These are phyloP conservation scores for Desoria tigrina DNA, from an alignment of 2,888 invertebrate genomes.

Conservation along the genomic window DNA sequence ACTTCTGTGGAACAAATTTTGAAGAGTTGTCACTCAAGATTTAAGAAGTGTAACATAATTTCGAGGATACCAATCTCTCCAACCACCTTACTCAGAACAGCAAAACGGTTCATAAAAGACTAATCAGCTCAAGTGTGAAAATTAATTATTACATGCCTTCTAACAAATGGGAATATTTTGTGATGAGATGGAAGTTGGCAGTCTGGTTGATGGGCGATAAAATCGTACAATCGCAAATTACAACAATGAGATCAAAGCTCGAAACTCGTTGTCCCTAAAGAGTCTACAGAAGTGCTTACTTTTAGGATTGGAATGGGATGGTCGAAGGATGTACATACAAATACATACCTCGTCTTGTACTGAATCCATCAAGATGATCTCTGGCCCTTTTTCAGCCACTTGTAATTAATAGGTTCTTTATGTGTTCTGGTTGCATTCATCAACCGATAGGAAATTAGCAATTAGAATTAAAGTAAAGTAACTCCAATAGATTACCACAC, in stretches of 20 bases:
- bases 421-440: not conserved
- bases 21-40: slow-evolving; percentile 10
- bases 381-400: slow-evolving; percentile 1
- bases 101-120: not conserved
- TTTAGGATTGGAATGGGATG: too few species aligned
- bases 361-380: slow-evolving; percentile 3
- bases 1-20: not conserved
- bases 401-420: slow-evolving; percentile 4
- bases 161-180: not conserved
- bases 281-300: too few species aligned
- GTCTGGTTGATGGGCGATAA: too few species aligned
- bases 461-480: slow-evolving; percentile 6
- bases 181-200: too few species aligned
- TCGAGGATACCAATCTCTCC: not conserved
- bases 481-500: slow-evolving; percentile 14
- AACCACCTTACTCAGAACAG: too few species aligned
- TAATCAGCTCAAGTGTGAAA: not conserved
- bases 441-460: slow-evolving; percentile 9
- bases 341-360: too few species aligned
- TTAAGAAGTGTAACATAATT: not conserved
- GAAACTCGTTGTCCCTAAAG: too few species aligned
- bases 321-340: too few species aligned
- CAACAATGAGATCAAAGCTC: too few species aligned
- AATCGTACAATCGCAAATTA: too few species aligned
- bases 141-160: not conserved